A percentile compares a stretch with the other conserved stretches of the same genome.
Evolutionary conservation across 1,140 invertebrate species (phyloP).

Genomic region (Drosophila mauritiana): DNA sequence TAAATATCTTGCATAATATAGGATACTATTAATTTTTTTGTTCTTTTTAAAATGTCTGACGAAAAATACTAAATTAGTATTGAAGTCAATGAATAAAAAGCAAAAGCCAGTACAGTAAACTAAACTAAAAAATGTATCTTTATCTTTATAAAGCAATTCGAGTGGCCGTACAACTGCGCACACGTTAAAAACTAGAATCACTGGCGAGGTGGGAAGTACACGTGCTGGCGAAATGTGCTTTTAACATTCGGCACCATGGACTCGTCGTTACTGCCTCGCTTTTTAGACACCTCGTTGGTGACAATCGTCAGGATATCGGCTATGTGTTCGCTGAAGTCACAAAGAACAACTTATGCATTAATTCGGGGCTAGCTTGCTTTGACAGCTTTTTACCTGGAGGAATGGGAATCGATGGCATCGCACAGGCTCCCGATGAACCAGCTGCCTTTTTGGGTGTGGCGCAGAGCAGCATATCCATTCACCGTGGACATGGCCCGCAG

Average conservation of each 20-base stretch:
- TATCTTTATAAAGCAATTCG: no score
- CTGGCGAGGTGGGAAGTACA: conserved; percentile 78
- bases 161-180: no score
- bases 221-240: conserved; percentile 44
- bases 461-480: conserved; percentile 60
- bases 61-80: conserved; percentile 24
- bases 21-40: conserved; percentile 3
- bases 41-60: conserved; percentile 3
- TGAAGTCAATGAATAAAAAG: conserved; percentile 7
- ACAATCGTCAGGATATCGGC: conserved; percentile 70
- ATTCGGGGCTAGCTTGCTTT: background rate
- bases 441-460: conserved; percentile 69
- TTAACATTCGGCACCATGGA: conserved; percentile 54
- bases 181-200: background rate
- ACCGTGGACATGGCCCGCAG: conserved; percentile 77
- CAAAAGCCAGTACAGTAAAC: no score
- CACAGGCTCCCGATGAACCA: conserved; percentile 82
- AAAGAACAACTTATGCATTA: background rate
- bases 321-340: conserved; percentile 53
- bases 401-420: conserved; percentile 44
- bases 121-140: no score
- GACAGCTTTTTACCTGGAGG: conserved; percentile 39
- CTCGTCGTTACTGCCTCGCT: conserved; percentile 61
- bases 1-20: background rate
- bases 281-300: conserved; percentile 47